Conservation (phyloP, 92 coral and sea anemone genomes). For the Bergia puertoricense region DNA sequence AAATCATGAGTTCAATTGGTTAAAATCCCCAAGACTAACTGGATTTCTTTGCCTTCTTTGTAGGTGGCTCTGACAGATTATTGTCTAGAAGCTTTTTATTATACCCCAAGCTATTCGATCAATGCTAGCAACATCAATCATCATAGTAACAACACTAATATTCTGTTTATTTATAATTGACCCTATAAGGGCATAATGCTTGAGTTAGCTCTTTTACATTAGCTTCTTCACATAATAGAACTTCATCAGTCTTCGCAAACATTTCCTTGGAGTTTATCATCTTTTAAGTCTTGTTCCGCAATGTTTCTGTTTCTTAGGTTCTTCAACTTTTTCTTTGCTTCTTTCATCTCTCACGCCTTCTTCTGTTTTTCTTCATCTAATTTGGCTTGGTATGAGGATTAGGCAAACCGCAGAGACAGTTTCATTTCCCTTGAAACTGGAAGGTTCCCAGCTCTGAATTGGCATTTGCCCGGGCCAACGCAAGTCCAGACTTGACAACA, state of each 20-base stretch:
- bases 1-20: no score
- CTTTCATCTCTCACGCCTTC: background rate
- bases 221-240: background rate
- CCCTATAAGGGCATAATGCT: background rate
- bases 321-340: background rate
- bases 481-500: constrained; percentile 50
- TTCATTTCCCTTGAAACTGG: background rate
- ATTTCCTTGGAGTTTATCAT: background rate
- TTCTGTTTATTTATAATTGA: background rate
- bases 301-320: background rate
- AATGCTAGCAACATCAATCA: background rate
- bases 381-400: no score
- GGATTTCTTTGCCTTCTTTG: no score
- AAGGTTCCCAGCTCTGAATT: background rate
- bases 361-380: no score
- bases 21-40: no score
- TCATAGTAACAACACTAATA: background rate
- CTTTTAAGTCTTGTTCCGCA: background rate
- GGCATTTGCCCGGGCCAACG: constrained; percentile 34
- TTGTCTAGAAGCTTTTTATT: no score
- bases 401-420: background rate
- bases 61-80: no score
- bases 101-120: no score
- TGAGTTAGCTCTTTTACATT: background rate
- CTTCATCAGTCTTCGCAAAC: background rate